These are phyloP conservation scores for Nemapogon koenigi DNA, from an alignment of 2,888 invertebrate genomes.

Conservation along the genomic window DNA sequence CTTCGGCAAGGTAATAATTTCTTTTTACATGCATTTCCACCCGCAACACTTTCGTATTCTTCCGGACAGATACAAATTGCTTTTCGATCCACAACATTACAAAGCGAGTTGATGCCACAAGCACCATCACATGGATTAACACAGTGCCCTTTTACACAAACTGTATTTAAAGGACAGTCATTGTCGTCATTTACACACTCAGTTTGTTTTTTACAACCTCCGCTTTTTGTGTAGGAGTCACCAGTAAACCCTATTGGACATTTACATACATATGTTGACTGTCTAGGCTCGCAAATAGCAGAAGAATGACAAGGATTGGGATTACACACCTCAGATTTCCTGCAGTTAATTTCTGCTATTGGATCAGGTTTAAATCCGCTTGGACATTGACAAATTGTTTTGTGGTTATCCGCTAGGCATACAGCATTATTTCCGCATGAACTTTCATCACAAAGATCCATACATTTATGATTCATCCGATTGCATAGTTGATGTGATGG, in stretches of 20 bases:
- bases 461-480: slow-evolving; percentile 81
- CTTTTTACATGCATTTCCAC: slow-evolving; percentile 72
- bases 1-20: slow-evolving; percentile 68
- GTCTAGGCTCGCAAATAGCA: slow-evolving; percentile 76
- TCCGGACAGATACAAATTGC: slow-evolving; percentile 81
- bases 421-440: slow-evolving; percentile 88
- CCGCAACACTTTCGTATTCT: slow-evolving; percentile 73
- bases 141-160: slow-evolving; percentile 75
- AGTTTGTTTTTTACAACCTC: slow-evolving; percentile 80
- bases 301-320: slow-evolving; percentile 83
- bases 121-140: slow-evolving; percentile 82
- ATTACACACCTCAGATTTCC: slow-evolving; percentile 72
- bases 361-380: slow-evolving; percentile 83
- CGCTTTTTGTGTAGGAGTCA: slow-evolving; percentile 68
- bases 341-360: slow-evolving; percentile 83
- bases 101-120: slow-evolving; percentile 83
- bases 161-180: slow-evolving; percentile 79
- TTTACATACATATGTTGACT: slow-evolving; percentile 75
- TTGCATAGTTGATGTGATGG: slow-evolving; percentile 82
- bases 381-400: slow-evolving; percentile 84
- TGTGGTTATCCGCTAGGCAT: slow-evolving; percentile 86
- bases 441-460: slow-evolving; percentile 80
- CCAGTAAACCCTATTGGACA: slow-evolving; percentile 81
- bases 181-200: slow-evolving; percentile 74
- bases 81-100: slow-evolving; percentile 77